phyloP scores from a whole-genome alignment of 1,140 invertebrate genomes.

The Thaumetopoea pityocampa region DNA sequence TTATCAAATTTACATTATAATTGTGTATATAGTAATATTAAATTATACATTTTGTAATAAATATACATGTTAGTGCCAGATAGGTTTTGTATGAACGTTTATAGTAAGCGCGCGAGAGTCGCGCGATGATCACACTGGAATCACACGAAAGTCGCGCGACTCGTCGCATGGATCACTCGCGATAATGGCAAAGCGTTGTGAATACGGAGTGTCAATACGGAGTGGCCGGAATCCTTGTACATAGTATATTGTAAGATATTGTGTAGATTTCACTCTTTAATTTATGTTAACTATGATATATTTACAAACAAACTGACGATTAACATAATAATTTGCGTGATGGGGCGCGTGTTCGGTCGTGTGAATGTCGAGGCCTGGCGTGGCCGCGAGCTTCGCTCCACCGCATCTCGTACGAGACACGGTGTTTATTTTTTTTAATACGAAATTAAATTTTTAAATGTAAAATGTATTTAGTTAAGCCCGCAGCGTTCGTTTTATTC shows the following conservation, averaged over 20 bases:
- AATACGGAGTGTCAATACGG: conserved; percentile 22
- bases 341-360: conserved; percentile 30
- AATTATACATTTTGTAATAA: conserved; percentile 73
- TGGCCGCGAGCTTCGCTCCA: conserved; percentile 13
- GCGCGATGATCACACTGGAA: background rate
- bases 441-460: conserved; percentile 26
- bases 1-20: conserved; percentile 72
- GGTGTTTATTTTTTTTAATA: conserved; percentile 34
- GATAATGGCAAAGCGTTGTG: too few species aligned
- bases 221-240: conserved; percentile 63
- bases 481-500: conserved; percentile 55
- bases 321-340: conserved; percentile 43
- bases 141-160: too few species aligned
- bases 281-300: conserved; percentile 68
- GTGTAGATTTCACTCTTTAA: conserved; percentile 73
- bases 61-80: conserved; percentile 74
- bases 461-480: conserved; percentile 42
- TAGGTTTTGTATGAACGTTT: conserved; percentile 70
- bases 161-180: too few species aligned
- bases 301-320: conserved; percentile 56
- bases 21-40: conserved; percentile 65
- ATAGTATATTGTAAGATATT: conserved; percentile 67
- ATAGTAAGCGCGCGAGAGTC: conserved; percentile 30
- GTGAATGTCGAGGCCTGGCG: conserved; percentile 31
- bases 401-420: conserved; percentile 17